phyloP scores from a whole-genome alignment of 2,888 invertebrate species.

The Caenorhabditis sp. region DNA sequence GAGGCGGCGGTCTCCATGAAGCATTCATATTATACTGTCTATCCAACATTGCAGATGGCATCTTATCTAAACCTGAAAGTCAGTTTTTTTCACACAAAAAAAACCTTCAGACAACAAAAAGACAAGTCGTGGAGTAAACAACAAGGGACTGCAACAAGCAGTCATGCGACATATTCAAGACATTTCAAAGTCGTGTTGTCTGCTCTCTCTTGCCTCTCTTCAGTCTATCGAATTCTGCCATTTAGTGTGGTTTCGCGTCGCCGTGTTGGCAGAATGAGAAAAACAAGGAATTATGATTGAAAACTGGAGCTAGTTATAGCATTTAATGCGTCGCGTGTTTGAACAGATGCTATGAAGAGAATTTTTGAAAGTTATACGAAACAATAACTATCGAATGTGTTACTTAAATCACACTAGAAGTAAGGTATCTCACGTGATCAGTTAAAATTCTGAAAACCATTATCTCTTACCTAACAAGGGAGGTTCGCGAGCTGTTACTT shows the following conservation, averaged over 20 bases:
- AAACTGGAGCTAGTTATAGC: background rate
- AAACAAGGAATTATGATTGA: background rate
- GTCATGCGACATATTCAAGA: conserved; percentile 1
- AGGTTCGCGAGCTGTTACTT: too few species aligned
- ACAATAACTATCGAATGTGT: too few species aligned
- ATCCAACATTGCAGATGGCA: background rate
- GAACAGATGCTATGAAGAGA: too few species aligned
- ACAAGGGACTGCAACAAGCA: background rate
- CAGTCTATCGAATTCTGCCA: background rate
- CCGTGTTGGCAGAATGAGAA: background rate
- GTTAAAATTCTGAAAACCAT: too few species aligned
- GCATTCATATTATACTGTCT: background rate
- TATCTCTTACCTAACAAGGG: too few species aligned
- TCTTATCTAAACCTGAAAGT: background rate
- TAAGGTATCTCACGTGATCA: too few species aligned
- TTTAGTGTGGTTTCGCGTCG: background rate
- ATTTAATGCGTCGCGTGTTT: too few species aligned
- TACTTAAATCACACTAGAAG: too few species aligned
- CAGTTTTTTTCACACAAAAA: background rate
- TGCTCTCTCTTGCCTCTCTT: background rate
- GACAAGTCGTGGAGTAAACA: background rate
- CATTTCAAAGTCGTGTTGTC: background rate
- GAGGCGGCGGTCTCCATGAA: background rate
- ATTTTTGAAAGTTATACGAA: too few species aligned
- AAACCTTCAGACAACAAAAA: background rate